A percentile compares a stretch with the other conserved stretches of the same genome.
These are phyloP conservation scores for Lepus oiostolus DNA, from an alignment of 2,797 vertebrate species.

Conservation along the genomic window DNA sequence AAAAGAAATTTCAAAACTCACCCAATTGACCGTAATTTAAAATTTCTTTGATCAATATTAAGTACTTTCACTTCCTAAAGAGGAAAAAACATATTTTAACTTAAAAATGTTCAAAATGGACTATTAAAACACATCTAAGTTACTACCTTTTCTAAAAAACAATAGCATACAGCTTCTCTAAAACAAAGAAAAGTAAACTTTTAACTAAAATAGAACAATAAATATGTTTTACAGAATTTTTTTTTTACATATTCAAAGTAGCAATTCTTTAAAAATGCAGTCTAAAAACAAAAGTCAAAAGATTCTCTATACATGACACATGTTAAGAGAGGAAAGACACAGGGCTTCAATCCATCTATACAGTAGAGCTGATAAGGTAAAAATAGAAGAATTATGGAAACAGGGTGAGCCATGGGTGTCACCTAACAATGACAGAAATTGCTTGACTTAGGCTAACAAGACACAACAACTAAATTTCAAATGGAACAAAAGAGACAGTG, in stretches of 20 bases:
- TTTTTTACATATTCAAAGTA: conserved; percentile 37
- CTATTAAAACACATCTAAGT: conserved; percentile 14
- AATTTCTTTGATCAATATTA: conserved; percentile 92
- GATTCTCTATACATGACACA: not conserved
- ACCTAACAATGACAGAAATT: not conserved
- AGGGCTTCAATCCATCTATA: not conserved
- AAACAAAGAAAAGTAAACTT: conserved; percentile 61
- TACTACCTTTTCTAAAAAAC: conserved; percentile 46
- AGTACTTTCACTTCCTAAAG: conserved; percentile 97
- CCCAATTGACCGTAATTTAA: conserved; percentile 97
- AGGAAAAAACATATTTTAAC: not conserved
- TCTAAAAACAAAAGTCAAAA: not conserved
- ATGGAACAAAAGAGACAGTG: not conserved
- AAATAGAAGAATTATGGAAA: not conserved
- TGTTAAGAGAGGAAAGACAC: not conserved
- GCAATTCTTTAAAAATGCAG: not conserved
- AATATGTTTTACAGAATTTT: conserved; percentile 43
- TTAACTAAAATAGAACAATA: conserved; percentile 48
- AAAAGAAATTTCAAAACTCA: conserved; percentile 87
- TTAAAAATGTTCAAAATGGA: conserved; percentile 8
- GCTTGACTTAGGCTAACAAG: not conserved
- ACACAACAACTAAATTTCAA: conserved; percentile 15
- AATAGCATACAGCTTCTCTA: not conserved
- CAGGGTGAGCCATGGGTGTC: not conserved
- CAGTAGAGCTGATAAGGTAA: not conserved